A percentile compares a stretch with the other conserved stretches of the same genome.
Conservation (phyloP, 1,140 invertebrate species). For the Drosophila gunungcola region DNA sequence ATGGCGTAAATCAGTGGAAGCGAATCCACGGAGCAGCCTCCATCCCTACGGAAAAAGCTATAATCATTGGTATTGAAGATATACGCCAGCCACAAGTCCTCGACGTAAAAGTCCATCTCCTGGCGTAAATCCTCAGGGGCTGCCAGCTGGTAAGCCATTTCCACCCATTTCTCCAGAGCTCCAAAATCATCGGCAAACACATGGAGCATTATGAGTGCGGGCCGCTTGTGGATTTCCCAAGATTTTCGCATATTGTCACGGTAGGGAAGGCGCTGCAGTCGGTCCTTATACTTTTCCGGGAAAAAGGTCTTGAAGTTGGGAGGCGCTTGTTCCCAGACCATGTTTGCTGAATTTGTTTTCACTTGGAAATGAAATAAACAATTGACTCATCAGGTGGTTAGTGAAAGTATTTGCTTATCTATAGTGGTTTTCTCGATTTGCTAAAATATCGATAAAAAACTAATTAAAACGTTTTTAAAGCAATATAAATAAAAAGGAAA, state of each 20-base stretch:
- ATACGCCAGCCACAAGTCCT: conserved; percentile 37
- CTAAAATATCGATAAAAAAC: not conserved
- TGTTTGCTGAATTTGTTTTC: not conserved
- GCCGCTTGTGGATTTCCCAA: conserved; percentile 13
- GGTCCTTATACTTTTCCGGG: conserved; percentile 7
- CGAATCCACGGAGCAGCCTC: conserved; percentile 1
- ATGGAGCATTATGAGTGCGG: conserved; percentile 38
- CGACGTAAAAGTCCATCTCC: conserved; percentile 40
- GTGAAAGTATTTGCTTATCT: conserved; percentile 11
- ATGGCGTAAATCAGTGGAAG: conserved; percentile 49
- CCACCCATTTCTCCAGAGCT: conserved; percentile 32
- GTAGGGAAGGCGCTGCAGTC: conserved; percentile 22
- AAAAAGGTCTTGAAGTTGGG: conserved; percentile 27
- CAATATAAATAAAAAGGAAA: too few species aligned
- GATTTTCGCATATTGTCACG: not conserved
- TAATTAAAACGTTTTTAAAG: too few species aligned
- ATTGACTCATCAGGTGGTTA: not conserved
- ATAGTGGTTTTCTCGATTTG: not conserved
- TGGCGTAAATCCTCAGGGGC: conserved; percentile 1
- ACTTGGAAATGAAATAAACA: not conserved
- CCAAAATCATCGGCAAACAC: conserved; percentile 30
- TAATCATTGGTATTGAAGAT: conserved; percentile 26
- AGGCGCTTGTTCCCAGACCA: conserved; percentile 20
- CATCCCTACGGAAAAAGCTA: not conserved
- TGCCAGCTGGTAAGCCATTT: conserved; percentile 41